Evolutionary conservation across 2,113 vertebrate genomes (phyloP).

Genomic region (Onychostruthus taczanowskii): DNA sequence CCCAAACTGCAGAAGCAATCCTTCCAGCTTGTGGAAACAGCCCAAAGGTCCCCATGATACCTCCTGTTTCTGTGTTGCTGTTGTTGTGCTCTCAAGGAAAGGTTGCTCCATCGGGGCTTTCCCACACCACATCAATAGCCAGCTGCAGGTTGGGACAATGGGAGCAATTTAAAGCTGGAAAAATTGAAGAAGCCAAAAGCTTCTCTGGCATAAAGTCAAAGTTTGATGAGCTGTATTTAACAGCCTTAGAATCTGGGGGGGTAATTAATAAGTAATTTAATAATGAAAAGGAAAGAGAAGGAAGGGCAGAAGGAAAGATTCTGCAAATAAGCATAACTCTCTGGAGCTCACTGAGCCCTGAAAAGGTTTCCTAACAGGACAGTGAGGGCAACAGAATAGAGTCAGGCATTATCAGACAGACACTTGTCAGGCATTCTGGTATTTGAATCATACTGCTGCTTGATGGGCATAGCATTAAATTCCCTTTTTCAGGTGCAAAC

Average conservation of each 20-base stretch:
- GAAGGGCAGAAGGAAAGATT: not conserved
- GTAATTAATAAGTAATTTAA: not conserved
- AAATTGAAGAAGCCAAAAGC: not conserved
- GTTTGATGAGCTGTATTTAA: not conserved
- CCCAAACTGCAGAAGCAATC: not conserved
- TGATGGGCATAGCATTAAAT: conserved; percentile 2
- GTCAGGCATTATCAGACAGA: not conserved
- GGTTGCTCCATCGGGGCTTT: not conserved
- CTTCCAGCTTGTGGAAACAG: not conserved
- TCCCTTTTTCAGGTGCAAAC: conserved; percentile 38
- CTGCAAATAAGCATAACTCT: not conserved
- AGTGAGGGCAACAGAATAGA: not conserved
- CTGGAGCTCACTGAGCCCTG: not conserved
- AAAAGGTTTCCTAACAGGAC: not conserved
- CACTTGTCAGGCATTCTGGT: not conserved
- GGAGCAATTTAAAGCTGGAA: not conserved
- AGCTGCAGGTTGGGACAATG: not conserved
- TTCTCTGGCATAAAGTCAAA: not conserved
- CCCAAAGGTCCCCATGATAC: not conserved
- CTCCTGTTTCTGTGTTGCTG: not conserved
- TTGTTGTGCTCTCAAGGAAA: not conserved
- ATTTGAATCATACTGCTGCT: conserved; percentile 1
- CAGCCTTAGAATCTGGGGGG: not conserved
- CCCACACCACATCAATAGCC: not conserved
- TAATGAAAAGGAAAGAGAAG: not conserved